Evolutionary conservation across 2,888 invertebrate genomes (phyloP).

Genomic region (Chrysotoxum bicinctum): DNA sequence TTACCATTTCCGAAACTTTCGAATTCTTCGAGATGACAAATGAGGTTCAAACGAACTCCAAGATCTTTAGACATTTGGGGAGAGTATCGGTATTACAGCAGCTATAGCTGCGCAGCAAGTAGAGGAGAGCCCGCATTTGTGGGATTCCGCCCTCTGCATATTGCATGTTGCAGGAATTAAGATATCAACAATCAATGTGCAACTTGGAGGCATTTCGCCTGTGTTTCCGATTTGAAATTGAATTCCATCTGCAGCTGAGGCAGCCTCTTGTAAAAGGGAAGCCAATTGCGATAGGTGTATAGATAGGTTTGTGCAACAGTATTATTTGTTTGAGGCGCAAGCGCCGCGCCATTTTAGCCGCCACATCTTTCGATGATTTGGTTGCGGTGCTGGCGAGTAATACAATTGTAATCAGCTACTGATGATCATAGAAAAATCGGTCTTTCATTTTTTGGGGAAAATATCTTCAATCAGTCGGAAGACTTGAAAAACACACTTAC

Average conservation of each 20-base stretch:
- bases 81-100: slow-evolving; percentile 38
- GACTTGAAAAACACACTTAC: slow-evolving; percentile 6
- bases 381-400: not conserved
- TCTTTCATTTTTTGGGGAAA: slow-evolving; percentile 45
- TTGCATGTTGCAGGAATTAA: slow-evolving; percentile 63
- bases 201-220: slow-evolving; percentile 68
- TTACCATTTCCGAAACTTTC: slow-evolving; percentile 73
- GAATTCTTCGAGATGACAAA: slow-evolving; percentile 71
- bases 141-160: slow-evolving; percentile 65
- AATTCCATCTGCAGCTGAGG: slow-evolving; percentile 67
- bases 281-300: slow-evolving; percentile 27
- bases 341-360: slow-evolving; percentile 19
- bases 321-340: slow-evolving; percentile 41
- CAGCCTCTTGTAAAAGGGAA: slow-evolving; percentile 33
- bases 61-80: slow-evolving; percentile 33
- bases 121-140: slow-evolving; percentile 57
- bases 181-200: slow-evolving; percentile 69
- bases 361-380: slow-evolving; percentile 25
- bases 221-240: slow-evolving; percentile 70
- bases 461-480: slow-evolving; percentile 64
- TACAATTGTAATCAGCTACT: slow-evolving; percentile 56
- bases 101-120: not conserved
- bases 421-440: slow-evolving; percentile 66
- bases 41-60: slow-evolving; percentile 49
- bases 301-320: slow-evolving; percentile 22